Conservation (phyloP, 1,140 invertebrate genomes). For the Nylanderia fulva region DNA sequence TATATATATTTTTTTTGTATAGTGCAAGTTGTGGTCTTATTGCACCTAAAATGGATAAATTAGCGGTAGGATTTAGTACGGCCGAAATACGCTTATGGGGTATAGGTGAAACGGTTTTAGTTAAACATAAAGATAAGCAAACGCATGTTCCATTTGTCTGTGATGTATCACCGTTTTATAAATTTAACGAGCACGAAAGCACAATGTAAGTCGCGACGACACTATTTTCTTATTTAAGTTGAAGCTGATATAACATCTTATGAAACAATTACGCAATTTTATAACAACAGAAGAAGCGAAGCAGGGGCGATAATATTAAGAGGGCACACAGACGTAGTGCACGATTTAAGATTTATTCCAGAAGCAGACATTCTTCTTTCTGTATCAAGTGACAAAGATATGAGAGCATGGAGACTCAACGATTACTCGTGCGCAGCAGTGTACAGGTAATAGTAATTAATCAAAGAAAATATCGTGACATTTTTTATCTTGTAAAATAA, state of each 20-base stretch:
- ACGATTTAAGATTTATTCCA: conserved; percentile 89
- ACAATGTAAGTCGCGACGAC: conserved; percentile 70
- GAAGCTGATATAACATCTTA: background rate
- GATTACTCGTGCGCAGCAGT: conserved; percentile 90
- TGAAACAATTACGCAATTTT: conserved; percentile 22
- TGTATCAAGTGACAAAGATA: conserved; percentile 91
- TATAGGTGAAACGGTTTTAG: conserved; percentile 87
- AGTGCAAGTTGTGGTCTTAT: conserved; percentile 88
- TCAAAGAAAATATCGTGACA: conserved; percentile 51
- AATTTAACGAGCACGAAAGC: conserved; percentile 69
- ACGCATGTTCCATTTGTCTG: conserved; percentile 77
- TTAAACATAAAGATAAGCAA: conserved; percentile 77
- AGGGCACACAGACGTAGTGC: conserved; percentile 91
- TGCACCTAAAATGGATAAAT: conserved; percentile 86
- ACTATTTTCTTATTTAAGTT: conserved; percentile 30
- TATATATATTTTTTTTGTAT: conserved; percentile 58
- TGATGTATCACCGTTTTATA: conserved; percentile 73
- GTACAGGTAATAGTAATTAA: conserved; percentile 87
- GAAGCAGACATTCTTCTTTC: conserved; percentile 89
- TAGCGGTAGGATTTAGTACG: conserved; percentile 88
- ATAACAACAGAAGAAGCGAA: conserved; percentile 79
- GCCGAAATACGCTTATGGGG: conserved; percentile 88
- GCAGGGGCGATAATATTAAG: conserved; percentile 87
- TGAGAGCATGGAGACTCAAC: conserved; percentile 90
- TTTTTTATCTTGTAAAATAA: background rate